phyloP scores from a whole-genome alignment of 1,140 invertebrate species.

The Drosophila carrolli region DNA sequence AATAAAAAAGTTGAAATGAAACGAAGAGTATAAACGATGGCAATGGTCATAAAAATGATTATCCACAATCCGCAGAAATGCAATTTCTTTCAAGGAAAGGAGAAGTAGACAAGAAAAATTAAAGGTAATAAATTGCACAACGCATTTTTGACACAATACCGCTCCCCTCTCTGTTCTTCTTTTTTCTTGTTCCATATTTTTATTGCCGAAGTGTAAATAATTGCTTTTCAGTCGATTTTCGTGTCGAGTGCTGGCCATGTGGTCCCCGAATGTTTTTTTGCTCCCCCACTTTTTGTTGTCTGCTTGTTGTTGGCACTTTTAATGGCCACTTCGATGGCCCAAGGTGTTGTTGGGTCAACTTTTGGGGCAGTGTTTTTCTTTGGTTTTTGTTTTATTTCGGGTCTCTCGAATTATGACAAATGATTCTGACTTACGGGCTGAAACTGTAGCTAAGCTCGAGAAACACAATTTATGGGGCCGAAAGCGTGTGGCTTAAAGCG shows the following conservation, averaged over 20 bases:
- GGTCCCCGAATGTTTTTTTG: conserved; percentile 23
- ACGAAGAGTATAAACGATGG: conserved; percentile 21
- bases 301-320: conserved; percentile 55
- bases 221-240: conserved; percentile 80
- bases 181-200: conserved; percentile 62
- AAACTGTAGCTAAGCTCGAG: conserved; percentile 55
- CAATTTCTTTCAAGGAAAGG: conserved; percentile 36
- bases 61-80: conserved; percentile 65
- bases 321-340: conserved; percentile 56
- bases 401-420: conserved; percentile 72
- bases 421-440: conserved; percentile 62
- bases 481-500: conserved; percentile 29
- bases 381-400: conserved; percentile 23
- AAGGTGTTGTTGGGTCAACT: conserved; percentile 47
- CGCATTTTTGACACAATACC: conserved; percentile 68
- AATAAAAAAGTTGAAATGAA: conserved; percentile 46
- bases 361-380: conserved; percentile 19
- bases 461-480: conserved; percentile 54
- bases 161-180: conserved; percentile 12
- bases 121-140: conserved; percentile 76
- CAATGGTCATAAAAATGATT: conserved; percentile 47
- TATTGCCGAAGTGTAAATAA: conserved; percentile 80
- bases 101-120: conserved; percentile 58
- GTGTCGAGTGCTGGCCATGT: conserved; percentile 60
- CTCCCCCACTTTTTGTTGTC: conserved; percentile 2